A percentile compares a stretch with the other conserved stretches of the same genome.
Evolutionary conservation across 2,888 invertebrate species (phyloP).

Genomic region (Phragmatobia fuliginosa): DNA sequence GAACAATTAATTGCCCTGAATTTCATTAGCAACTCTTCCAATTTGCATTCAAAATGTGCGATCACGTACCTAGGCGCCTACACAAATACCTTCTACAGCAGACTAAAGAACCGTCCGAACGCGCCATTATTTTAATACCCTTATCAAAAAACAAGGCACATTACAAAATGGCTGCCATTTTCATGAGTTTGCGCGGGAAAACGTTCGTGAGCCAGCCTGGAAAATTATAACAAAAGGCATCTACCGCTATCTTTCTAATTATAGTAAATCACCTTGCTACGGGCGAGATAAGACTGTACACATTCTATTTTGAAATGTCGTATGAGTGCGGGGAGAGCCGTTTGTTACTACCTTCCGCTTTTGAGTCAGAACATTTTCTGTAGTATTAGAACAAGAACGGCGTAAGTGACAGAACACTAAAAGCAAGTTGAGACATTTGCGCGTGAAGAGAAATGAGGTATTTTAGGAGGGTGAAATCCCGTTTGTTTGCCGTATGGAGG

Average conservation of each 20-base stretch:
- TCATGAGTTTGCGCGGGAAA: constrained; percentile 85
- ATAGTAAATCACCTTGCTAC: constrained; percentile 87
- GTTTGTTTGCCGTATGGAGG: constrained; percentile 56
- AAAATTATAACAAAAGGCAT: constrained; percentile 87
- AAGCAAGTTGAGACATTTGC: constrained; percentile 62
- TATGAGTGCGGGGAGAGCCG: constrained; percentile 63
- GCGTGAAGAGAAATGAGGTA: constrained; percentile 54
- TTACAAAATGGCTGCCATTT: constrained; percentile 85
- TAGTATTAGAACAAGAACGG: constrained; percentile 52
- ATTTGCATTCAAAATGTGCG: constrained; percentile 82
- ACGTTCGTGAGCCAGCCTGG: constrained; percentile 82
- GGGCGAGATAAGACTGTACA: constrained; percentile 82
- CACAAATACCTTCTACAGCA: constrained; percentile 72
- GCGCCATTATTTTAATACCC: constrained; percentile 84
- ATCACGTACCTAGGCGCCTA: constrained; percentile 78
- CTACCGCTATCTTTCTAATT: constrained; percentile 87
- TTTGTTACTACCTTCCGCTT: constrained; percentile 71
- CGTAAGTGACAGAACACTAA: constrained; percentile 58
- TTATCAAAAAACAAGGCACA: constrained; percentile 87
- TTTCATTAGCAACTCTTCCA: constrained; percentile 79
- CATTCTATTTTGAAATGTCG: constrained; percentile 70
- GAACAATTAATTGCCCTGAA: constrained; percentile 67
- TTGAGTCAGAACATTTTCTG: constrained; percentile 59
- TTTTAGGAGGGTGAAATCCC: constrained; percentile 59
- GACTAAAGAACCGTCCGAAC: constrained; percentile 79